Base-by-base conservation (phyloP, 2,888 invertebrate species). In the Asteroscopus sphinx region DNA sequence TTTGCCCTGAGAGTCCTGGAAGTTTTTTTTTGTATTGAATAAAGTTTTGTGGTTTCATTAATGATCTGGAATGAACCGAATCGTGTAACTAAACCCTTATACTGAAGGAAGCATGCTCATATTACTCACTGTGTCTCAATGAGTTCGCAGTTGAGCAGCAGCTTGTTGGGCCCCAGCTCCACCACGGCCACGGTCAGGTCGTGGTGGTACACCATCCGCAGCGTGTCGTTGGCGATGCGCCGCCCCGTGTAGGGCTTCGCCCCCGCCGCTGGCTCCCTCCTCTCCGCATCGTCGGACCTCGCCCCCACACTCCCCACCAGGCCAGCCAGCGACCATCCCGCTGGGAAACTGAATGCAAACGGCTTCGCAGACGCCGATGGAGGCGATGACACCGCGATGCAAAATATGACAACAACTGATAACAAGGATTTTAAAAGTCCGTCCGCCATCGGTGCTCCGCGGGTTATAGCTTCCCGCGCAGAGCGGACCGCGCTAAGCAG, bases 91-190 rank as follows among this genome's bases (percentile, higher is more conserved):
- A 9, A 1, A 0, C 1, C 26, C n/a, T n/a, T 3, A 26, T 2
- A 16, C 5, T 42, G 2, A 40, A 44, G 30, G 17, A 51, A 26
- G 12, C 35, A 39, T 26, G 37, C 5, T n/a, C 12, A 12, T 32
- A n/a, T 4, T 82, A 97, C 98, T 97, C 91, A 98, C 98, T 96
- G 96, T 73, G 97, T 97, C 95, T 98, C 98, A 82, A 98, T 96
- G 77, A 98, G 95, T 86, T 97, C 97, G 86, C 98, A 98, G 82
- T 96, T 96, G 45, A 96, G 94, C 58, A 97, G 92, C 77, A 96
- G 90, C 84, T 97, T 96, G 62, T 95, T 95, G 5, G 95, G 95
- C 3, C 96, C 97, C 57, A 97, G 93, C 86, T 98, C 97, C 40
- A 97, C 96, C 37, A 98, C 96, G 1, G 97, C 98, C 37, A 98